Evolutionary conservation across 2,113 vertebrate species (phyloP), one percentile per base, ranked within the genome.

Genomic region (Gila orcuttii): DNA sequence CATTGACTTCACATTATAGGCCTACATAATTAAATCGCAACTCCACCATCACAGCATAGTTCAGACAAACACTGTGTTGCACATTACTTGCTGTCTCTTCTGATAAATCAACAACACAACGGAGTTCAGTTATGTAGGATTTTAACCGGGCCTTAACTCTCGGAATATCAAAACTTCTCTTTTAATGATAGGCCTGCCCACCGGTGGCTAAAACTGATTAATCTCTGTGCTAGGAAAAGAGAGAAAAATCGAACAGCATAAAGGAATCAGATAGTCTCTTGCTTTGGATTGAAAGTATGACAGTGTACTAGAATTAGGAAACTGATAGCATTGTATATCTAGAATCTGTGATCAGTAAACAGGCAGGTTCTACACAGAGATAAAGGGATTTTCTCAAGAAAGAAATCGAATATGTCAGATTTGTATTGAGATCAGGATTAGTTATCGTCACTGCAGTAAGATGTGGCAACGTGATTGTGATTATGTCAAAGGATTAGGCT

Each of bases 401-500:
- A 36, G 6, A 36, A 39, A 79, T n/a, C 1, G 3, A 79, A 79
- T 57, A 57, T 57, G 52, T 79, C 76, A 59, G 73, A 75, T 75
- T 17, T 75, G 39, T n/a, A 25, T 75, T 75, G 39, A 28, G 42
- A 75, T 75, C 73, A 47, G 73, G 73, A 75, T 75, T 74, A 74
- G 39, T 47, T 59, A 33, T 59, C n/a, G 31, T 79, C 10, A 39
- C 31, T 79, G 31, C 28, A n/a, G n/a, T 75, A 47, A 50, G 12
- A 75, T 50, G 12, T 17, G 42, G 19, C 8, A 59, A 59, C 52
- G 52, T 13, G 19, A 79, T 23, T 36, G 15, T 57, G 45, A 60
- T 69, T 57, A 59, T 57, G 50, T 73, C 31, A 59, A 55, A 78
- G 50, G 69, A 73, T 57, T 33, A 52, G 15, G 50, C 50, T 17